Evolutionary conservation across 2,797 vertebrate species (phyloP).

Genomic region (Vireo griseus): DNA sequence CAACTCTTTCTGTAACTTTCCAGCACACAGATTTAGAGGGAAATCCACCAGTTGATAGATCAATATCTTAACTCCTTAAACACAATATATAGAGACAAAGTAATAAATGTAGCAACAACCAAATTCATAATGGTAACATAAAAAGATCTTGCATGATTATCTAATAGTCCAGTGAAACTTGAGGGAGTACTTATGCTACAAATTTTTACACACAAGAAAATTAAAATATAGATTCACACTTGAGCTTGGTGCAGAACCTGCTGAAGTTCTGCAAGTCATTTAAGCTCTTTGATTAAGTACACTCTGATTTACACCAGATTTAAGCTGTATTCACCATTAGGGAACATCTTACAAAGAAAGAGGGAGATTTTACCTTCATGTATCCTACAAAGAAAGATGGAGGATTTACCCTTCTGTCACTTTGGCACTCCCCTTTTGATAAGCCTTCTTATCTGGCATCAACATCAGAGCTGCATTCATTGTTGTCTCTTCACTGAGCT

Average conservation of each 20-base stretch:
- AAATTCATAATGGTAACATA: not conserved
- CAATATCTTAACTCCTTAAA: not conserved
- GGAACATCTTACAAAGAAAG: not conserved
- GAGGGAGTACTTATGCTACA: not conserved
- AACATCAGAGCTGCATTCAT: not conserved
- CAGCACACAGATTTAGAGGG: not conserved
- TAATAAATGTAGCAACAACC: not conserved
- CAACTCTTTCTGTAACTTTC: not conserved
- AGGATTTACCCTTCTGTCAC: not conserved
- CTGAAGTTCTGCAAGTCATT: not conserved
- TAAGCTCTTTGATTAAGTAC: not conserved
- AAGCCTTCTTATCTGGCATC: not conserved
- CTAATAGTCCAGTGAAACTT: not conserved
- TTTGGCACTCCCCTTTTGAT: not conserved
- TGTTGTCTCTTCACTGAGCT: not conserved
- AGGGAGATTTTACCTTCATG: not conserved
- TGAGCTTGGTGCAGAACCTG: not conserved
- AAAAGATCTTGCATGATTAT: not conserved
- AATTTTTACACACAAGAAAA: not conserved
- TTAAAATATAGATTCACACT: not conserved
- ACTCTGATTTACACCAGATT: slow-evolving; percentile 3
- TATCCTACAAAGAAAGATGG: not conserved
- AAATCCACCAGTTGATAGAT: not conserved
- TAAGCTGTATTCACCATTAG: not conserved
- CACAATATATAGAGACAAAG: not conserved